Conservation (phyloP, 2,113 vertebrate genomes). For the Hemicordylus capensis region DNA sequence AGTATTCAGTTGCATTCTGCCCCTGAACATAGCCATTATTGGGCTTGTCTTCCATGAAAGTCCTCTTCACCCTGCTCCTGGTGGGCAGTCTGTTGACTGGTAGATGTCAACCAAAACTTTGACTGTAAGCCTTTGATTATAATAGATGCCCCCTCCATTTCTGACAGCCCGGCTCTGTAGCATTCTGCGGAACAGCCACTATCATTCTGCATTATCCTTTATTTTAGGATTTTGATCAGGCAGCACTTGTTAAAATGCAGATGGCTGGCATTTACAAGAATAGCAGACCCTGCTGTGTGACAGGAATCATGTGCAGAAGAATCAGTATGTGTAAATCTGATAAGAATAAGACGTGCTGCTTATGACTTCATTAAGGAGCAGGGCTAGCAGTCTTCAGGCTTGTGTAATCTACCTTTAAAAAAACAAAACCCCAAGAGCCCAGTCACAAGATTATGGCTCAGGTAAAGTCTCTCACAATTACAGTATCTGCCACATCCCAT, state of each 20-base stretch:
- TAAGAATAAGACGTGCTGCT: constrained; percentile 58
- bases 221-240: background rate
- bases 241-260: constrained; percentile 58
- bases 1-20: no score
- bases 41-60: no score
- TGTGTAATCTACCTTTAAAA: background rate
- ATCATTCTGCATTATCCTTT: constrained; percentile 2
- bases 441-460: background rate
- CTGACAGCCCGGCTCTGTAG: background rate
- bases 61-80: no score
- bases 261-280: constrained; percentile 67
- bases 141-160: background rate
- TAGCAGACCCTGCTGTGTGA: constrained; percentile 41
- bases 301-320: constrained; percentile 42
- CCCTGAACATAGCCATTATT: no score
- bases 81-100: no score
- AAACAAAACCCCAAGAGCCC: background rate
- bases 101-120: no score
- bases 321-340: constrained; percentile 57
- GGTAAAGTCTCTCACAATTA: background rate
- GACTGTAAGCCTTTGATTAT: no score
- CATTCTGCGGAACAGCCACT: background rate
- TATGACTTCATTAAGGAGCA: constrained; percentile 37
- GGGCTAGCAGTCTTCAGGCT: background rate
- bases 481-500: background rate